A percentile compares a stretch with the other conserved stretches of the same genome.
Evolutionary conservation across 2,888 invertebrate species (phyloP).

Genomic region (Gymnoscelis rufifasciata): DNA sequence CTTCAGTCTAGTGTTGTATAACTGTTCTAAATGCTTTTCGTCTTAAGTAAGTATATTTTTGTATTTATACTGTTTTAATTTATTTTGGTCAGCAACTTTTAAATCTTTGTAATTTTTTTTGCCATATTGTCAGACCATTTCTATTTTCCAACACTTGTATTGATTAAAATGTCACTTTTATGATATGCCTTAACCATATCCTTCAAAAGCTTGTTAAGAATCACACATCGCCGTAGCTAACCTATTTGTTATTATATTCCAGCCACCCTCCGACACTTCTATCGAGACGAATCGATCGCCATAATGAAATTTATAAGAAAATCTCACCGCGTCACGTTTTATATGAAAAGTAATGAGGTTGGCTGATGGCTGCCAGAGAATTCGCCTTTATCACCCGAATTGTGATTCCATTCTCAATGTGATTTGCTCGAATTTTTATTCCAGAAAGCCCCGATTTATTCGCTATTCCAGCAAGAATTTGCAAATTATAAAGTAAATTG

Average conservation of each 20-base stretch:
- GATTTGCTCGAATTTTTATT: constrained; percentile 42
- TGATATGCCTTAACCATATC: too few relatives aligned
- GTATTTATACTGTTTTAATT: too few relatives aligned
- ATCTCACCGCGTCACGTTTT: constrained; percentile 48
- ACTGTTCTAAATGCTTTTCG: too few relatives aligned
- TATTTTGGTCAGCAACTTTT: too few relatives aligned
- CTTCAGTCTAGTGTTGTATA: too few relatives aligned
- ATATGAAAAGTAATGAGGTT: constrained; percentile 51
- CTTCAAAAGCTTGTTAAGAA: too few relatives aligned
- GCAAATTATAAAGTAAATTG: constrained; percentile 4
- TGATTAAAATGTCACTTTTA: too few relatives aligned
- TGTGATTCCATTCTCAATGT: constrained; percentile 40
- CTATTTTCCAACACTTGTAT: too few relatives aligned
- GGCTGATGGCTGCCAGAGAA: constrained; percentile 47
- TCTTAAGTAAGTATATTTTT: too few relatives aligned
- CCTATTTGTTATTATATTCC: not conserved
- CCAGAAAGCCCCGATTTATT: constrained; percentile 20
- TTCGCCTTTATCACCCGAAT: constrained; percentile 40
- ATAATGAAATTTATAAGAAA: constrained; percentile 66
- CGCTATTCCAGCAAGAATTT: constrained; percentile 1
- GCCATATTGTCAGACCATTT: too few relatives aligned
- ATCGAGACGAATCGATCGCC: constrained; percentile 48
- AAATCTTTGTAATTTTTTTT: too few relatives aligned
- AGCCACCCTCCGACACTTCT: constrained; percentile 12
- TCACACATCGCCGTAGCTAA: not conserved